phyloP scores from a whole-genome alignment of 2,113 vertebrate species.

The Vulpes ferrilata region DNA sequence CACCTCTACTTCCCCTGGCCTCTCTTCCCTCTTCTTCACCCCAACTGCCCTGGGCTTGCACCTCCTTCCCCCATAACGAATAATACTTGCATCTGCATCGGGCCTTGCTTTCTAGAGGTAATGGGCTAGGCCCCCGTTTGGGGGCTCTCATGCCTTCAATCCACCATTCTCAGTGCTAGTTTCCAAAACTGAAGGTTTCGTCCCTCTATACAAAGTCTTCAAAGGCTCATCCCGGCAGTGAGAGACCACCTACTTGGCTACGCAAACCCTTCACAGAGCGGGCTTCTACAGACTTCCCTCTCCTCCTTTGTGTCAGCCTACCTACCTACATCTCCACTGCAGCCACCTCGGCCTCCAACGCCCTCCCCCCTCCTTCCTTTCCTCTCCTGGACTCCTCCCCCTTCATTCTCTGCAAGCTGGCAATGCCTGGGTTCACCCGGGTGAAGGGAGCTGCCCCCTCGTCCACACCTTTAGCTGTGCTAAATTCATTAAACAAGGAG shows the following conservation, averaged over 20 bases:
- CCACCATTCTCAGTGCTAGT: neutral
- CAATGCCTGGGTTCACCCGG: neutral
- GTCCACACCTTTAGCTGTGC: neutral
- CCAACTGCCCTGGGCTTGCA: neutral
- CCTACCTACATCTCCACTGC: too few species aligned
- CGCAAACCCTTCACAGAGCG: neutral
- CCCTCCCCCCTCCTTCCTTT: neutral
- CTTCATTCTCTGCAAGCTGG: neutral
- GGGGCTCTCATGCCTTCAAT: neutral
- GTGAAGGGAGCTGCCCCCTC: neutral
- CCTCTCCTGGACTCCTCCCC: neutral
- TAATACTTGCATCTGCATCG: neutral
- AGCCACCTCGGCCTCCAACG: fast-evolving
- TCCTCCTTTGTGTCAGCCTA: neutral
- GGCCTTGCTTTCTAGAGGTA: neutral
- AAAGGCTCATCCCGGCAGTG: neutral
- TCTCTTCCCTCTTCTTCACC: neutral
- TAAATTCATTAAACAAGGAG: neutral
- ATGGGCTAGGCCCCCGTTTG: neutral
- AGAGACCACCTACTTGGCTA: neutral
- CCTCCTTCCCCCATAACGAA: neutral
- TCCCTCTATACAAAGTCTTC: neutral
- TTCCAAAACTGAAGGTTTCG: neutral
- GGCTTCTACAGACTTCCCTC: neutral
- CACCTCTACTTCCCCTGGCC: too few species aligned